A percentile compares a stretch with the other conserved stretches of the same genome.
phyloP scores from a whole-genome alignment of 2,113 vertebrate species.

The Oreochromis aureus region DNA sequence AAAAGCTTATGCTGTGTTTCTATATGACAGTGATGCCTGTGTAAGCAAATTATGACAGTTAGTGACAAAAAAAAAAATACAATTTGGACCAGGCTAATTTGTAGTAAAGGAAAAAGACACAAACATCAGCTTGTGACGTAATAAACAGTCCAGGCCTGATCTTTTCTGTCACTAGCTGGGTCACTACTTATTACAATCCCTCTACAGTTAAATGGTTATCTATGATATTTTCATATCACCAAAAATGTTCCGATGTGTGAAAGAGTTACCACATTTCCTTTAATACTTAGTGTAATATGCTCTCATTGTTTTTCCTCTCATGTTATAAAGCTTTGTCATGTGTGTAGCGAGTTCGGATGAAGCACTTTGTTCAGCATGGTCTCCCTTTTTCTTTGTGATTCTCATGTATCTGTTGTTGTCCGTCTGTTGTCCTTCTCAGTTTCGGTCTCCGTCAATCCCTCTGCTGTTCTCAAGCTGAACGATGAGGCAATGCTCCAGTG shows the following conservation, averaged over 20 bases:
- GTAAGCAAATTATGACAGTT: rapidly evolving
- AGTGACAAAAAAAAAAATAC: not conserved
- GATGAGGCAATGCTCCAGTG: conserved; percentile 11
- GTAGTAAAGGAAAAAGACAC: rapidly evolving
- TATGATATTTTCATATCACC: not conserved
- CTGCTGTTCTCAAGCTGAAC: not conserved
- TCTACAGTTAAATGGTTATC: not conserved
- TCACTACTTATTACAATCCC: not conserved
- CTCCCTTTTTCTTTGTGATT: too few relatives aligned
- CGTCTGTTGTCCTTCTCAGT: not conserved
- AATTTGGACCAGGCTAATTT: not conserved
- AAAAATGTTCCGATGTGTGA: not conserved
- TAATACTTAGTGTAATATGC: not conserved
- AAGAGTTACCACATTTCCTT: rapidly evolving
- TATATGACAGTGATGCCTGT: rapidly evolving
- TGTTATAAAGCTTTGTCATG: not conserved
- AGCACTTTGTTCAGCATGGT: too few relatives aligned
- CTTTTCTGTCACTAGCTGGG: rapidly evolving
- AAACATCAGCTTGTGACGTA: rapidly evolving
- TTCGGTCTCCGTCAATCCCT: conserved; percentile 16
- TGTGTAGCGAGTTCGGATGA: too few relatives aligned
- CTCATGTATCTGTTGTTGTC: not conserved
- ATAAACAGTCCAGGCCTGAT: rapidly evolving
- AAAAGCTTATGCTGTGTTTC: not conserved
- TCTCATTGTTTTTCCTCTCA: rapidly evolving